Base-by-base conservation (phyloP, 2,797 vertebrate genomes). In the Tauraco hartlaubi region DNA sequence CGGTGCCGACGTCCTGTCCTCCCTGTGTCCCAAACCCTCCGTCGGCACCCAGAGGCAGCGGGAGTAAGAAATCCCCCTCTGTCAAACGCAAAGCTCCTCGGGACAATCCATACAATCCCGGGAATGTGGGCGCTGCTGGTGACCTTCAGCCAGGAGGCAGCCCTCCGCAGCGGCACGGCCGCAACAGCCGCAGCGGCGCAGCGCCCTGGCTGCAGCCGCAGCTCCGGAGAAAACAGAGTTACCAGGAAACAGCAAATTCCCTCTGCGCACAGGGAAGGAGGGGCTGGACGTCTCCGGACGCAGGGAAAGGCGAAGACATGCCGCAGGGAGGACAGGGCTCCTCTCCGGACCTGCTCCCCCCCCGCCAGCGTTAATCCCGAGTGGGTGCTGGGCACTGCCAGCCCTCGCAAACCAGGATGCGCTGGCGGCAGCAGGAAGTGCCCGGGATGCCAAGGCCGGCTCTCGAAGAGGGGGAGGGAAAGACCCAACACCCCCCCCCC, bases 1-100 rank as follows among this genome's bases (percentile, higher is more conserved):
- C 1, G 1, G 9, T 5, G 23, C 0, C 8, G 28, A 14, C 1
- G 3, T 23, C 43, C 78, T 8, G 0, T 8, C 28, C 8, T 15
- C 33, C 6, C 43, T 3, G 12, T 12, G 3, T 17, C 51, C 73
- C 73, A 52, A 71, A 29, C n/a, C 51, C 64, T 15, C 72, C 28
- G 1, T 3, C 2, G 35, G 35, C 35, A 35, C 35, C 35, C 35
- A 66, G 31, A 54, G 54, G 59, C n/a, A 23, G 16, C 1, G 20
- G 41, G 31, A 51, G 37, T 4, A 54, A n/a, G 52, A 33, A 55
- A 51, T 14, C 41, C 33, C 29, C 16, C 25, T 19, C 51, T 3
- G 5, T 20, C 26, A 7, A 15, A 17, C 35, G 35, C 31, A 5
- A 48, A 46, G 49, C 7, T 84, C 56, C 43, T 31, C 2, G 0